A percentile compares a stretch with the other conserved stretches of the same genome.
Evolutionary conservation across 2,113 vertebrate species (phyloP).

Genomic region (Misgurnus mizolepis): DNA sequence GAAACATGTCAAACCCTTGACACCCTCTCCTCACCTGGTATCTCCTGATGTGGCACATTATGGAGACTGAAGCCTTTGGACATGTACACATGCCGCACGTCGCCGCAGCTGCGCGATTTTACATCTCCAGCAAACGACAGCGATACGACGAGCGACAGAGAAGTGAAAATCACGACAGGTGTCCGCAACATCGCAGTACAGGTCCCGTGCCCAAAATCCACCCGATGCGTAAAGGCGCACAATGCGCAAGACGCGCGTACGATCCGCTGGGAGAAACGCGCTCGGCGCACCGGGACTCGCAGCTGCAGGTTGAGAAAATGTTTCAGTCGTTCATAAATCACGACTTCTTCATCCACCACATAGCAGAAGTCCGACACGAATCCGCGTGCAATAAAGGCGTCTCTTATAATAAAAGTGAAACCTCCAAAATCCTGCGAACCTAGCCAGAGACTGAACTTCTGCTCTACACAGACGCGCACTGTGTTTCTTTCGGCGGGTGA

Average conservation of each 20-base stretch:
- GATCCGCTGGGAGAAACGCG: slow-evolving; percentile 35
- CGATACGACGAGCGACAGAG: slow-evolving; percentile 69
- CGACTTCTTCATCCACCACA: slow-evolving; percentile 69
- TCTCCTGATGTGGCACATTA: slow-evolving; percentile 89
- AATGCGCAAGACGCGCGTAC: slow-evolving; percentile 21
- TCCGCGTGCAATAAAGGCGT: slow-evolving; percentile 40
- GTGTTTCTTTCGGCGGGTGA: slow-evolving; percentile 59
- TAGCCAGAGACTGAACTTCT: slow-evolving; percentile 69
- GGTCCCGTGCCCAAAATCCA: slow-evolving; percentile 65
- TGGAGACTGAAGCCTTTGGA: slow-evolving; percentile 88
- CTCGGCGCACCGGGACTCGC: slow-evolving; percentile 37
- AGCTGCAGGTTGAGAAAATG: slow-evolving; percentile 50
- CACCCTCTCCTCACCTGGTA: slow-evolving; percentile 80
- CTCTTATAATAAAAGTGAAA: slow-evolving; percentile 49
- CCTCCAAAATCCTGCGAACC: slow-evolving; percentile 54
- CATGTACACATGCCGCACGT: slow-evolving; percentile 88
- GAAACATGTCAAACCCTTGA: not conserved
- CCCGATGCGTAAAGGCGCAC: slow-evolving; percentile 50
- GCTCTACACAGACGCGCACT: slow-evolving; percentile 52
- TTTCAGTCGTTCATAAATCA: slow-evolving; percentile 41
- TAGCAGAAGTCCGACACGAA: slow-evolving; percentile 42
- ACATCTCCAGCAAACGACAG: slow-evolving; percentile 76
- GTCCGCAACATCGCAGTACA: slow-evolving; percentile 72
- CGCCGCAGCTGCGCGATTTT: slow-evolving; percentile 88
- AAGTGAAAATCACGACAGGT: slow-evolving; percentile 70